Percentiles rank a stretch among this genome's conserved stretches.
phyloP scores from a whole-genome alignment of 2,797 vertebrate species.

The Phyllotis vaccarum region DNA sequence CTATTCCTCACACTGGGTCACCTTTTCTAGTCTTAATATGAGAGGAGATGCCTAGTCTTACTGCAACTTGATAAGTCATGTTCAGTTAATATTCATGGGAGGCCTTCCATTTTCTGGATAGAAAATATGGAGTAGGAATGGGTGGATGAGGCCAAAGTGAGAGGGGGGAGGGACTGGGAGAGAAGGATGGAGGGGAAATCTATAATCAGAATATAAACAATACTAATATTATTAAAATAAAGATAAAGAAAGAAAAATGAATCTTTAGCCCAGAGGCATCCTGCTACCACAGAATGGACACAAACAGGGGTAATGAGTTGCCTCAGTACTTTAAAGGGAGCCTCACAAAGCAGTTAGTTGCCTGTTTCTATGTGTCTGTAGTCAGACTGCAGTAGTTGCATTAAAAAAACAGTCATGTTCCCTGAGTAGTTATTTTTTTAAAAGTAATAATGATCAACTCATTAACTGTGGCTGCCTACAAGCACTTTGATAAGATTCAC shows the following conservation, averaged over 20 bases:
- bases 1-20: not conserved
- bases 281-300: not conserved
- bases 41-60: not conserved
- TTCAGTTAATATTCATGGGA: not conserved
- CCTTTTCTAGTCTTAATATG: not conserved
- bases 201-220: not conserved
- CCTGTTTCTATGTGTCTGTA: not conserved
- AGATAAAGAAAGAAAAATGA: not conserved
- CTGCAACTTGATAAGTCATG: not conserved
- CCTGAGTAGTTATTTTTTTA: not conserved
- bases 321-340: not conserved
- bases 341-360: not conserved
- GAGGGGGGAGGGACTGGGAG: not conserved
- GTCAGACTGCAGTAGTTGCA: not conserved
- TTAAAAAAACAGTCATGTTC: not conserved
- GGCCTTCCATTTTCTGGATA: not conserved
- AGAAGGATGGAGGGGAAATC: not conserved
- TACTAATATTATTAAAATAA: not conserved
- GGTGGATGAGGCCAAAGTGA: no score
- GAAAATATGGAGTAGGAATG: not conserved
- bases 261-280: not conserved
- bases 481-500: slow-evolving; percentile 57
- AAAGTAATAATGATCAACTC: slow-evolving; percentile 59
- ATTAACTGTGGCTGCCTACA: slow-evolving; percentile 46
- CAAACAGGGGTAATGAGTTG: no score